A percentile compares a stretch with the other conserved stretches of the same genome.
Conservation (phyloP, 2,888 invertebrate genomes). For the Allygus modestus region DNA sequence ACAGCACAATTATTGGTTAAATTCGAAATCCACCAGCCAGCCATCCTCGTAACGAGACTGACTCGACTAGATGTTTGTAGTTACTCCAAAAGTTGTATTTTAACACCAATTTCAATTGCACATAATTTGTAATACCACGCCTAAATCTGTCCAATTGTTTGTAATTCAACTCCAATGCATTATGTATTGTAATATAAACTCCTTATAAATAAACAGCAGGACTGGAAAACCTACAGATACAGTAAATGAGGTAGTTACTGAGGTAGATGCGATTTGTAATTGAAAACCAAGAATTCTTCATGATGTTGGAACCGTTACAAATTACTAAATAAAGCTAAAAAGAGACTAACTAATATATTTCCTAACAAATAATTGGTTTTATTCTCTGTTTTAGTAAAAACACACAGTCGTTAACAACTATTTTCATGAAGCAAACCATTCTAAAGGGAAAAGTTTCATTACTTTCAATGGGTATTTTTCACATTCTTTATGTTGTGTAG, state of each 20-base stretch:
- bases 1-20: slow-evolving; percentile 63
- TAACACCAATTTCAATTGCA: slow-evolving; percentile 63
- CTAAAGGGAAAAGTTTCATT: no score
- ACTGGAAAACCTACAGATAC: not conserved
- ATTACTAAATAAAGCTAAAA: not conserved
- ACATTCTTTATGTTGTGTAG: no score
- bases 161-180: slow-evolving; percentile 56
- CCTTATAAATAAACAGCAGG: slow-evolving; percentile 16
- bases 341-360: no score
- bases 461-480: no score
- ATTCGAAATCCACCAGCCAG: slow-evolving; percentile 60
- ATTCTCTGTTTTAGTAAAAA: no score
- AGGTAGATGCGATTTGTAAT: slow-evolving; percentile 61
- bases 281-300: slow-evolving; percentile 50
- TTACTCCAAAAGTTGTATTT: slow-evolving; percentile 58
- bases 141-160: slow-evolving; percentile 55
- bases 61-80: slow-evolving; percentile 60
- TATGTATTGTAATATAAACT: slow-evolving; percentile 24
- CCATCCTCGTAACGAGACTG: slow-evolving; percentile 9
- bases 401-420: no score
- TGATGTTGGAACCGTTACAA: not conserved
- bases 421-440: no score
- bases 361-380: no score
- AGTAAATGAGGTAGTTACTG: slow-evolving; percentile 62
- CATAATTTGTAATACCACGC: slow-evolving; percentile 53